Evolutionary conservation across 2,797 vertebrate genomes (phyloP), one percentile per base, ranked within the genome.

Genomic region (Phoebastria nigripes): DNA sequence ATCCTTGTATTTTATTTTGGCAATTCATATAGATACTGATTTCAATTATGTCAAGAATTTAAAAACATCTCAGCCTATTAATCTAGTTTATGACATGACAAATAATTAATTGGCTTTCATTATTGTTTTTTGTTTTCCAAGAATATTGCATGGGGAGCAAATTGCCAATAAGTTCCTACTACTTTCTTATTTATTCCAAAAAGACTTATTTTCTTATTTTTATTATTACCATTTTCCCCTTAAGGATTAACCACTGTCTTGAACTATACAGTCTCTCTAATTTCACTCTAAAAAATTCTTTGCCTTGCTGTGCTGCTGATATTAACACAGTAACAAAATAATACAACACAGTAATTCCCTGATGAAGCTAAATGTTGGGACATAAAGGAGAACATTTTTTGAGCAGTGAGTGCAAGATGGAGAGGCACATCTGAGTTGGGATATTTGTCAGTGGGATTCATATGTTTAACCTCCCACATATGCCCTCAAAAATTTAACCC

Each of bases 41-140:
- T 97, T 97, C 96, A 96, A 87, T 94, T 97, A 96, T 80, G 55
- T 93, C 73, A 97, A 96, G 81, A 97, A 96, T 93, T 96, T 67
- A 51, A 97, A 97, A 97, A 95, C 59, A 97, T 91, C 71, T 96
- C 89, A 94, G 87, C 28, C 59, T 95, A 77, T 93, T 84, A 87
- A 93, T 96, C 76, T 94, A 92, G 65, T 80, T 94, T 87, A 93
- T 87, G 87, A 94, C 55, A 96, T 55, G 82, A 84, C 35, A 95
- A 90, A 82, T 95, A 89, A 98, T 94, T 95, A 94, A 94, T 87
- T 94, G 44, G 84, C n/a, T 83, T 95, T 87, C 46, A 92, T 90
- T 79, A 86, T 80, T 92, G 35, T 59, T 94, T 91, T 92, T 88
- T 82, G 49, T 95, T 97, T 94, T 82, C 55, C 67, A 76, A 80